These are phyloP conservation scores for Dallia pectoralis DNA, from an alignment of 2,797 vertebrate species.

Conservation along the genomic window DNA sequence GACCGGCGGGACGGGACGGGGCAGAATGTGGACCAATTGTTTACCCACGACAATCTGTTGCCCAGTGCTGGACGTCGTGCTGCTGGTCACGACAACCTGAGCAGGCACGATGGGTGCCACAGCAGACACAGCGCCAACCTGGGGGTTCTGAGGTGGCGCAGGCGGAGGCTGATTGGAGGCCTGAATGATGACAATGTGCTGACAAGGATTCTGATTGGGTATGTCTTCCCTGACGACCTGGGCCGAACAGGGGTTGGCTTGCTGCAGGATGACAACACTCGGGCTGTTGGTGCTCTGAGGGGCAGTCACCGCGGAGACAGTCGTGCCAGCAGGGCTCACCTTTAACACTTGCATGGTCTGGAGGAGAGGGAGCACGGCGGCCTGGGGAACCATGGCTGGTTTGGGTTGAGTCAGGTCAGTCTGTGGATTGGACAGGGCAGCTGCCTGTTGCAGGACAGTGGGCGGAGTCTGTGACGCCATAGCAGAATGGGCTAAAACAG, in stretches of 20 bases:
- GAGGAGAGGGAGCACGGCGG: conserved; percentile 85
- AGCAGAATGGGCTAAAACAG: conserved; percentile 61
- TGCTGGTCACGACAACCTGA: conserved; percentile 71
- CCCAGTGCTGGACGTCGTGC: conserved; percentile 70
- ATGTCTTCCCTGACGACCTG: conserved; percentile 86
- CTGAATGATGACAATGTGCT: conserved; percentile 98
- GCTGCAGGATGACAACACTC: conserved; percentile 94
- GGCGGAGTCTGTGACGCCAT: conserved; percentile 64
- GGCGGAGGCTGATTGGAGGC: conserved; percentile 85
- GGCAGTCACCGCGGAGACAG: conserved; percentile 72
- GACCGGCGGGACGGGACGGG: conserved; percentile 78
- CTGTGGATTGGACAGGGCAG: conserved; percentile 65
- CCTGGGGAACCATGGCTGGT: conserved; percentile 54
- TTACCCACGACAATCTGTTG: conserved; percentile 89
- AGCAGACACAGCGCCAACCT: conserved; percentile 77
- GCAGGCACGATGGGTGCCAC: conserved; percentile 72
- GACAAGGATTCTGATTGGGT: conserved; percentile 85
- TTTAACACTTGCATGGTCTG: conserved; percentile 97
- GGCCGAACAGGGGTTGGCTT: conserved; percentile 79
- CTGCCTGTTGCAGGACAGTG: conserved; percentile 61
- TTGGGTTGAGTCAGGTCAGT: conserved; percentile 67
- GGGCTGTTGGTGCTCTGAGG: conserved; percentile 82
- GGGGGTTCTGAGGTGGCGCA: conserved; percentile 78
- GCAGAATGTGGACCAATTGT: conserved; percentile 95
- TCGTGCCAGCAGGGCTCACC: conserved; percentile 81